Base-by-base conservation (phyloP, 2,888 invertebrate species). In the Cerastoderma edule region DNA sequence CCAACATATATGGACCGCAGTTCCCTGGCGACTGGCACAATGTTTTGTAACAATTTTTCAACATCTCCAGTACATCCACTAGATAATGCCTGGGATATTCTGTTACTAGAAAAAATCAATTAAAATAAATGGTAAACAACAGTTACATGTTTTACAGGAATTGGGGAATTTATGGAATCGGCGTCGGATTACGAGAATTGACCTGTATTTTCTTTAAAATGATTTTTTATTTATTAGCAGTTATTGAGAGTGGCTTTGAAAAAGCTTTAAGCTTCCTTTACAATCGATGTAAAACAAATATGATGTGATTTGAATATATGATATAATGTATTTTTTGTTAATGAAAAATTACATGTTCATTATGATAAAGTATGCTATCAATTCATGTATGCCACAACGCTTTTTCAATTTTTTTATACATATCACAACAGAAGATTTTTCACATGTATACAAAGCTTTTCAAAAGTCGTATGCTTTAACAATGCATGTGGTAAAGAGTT, bases 1-100 rank as follows among this genome's bases (percentile, higher is more conserved):
- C 63, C 60, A n/a, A 39, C 63, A 63, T 75, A 78, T 19, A 69
- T 30, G 19, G 56, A 50, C 27, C 69, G 35, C 27, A 78, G 28
- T 22, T 69, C 75, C 56, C 67, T 75, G 28, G 75, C 54, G 1
- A 69, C 72, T 22, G 78, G 78, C n/a, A 78, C 68, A 10, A 78
- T 39, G 27, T 69, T 69, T 3, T 54, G 48, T n/a, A 71, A 57
- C 33, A 72, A 53, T 6, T 64, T 27, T 0, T 66, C 68, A 32
- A 78, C 66, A 48, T 67, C 54, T 64, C 30, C 8, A 44, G 72
- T n/a, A 33, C 68, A 8, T 44, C 53, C 13, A 22, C 53, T 44
- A n/a, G 53, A 39, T 16, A 65, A 44, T 44, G 64, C 65, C 24
- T 27, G 22, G 33, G 63, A 44, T 22, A 74, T 56, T 19, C 68